These are phyloP conservation scores for Artibeus lituratus DNA, from an alignment of 2,797 vertebrate species.

Conservation along the genomic window DNA sequence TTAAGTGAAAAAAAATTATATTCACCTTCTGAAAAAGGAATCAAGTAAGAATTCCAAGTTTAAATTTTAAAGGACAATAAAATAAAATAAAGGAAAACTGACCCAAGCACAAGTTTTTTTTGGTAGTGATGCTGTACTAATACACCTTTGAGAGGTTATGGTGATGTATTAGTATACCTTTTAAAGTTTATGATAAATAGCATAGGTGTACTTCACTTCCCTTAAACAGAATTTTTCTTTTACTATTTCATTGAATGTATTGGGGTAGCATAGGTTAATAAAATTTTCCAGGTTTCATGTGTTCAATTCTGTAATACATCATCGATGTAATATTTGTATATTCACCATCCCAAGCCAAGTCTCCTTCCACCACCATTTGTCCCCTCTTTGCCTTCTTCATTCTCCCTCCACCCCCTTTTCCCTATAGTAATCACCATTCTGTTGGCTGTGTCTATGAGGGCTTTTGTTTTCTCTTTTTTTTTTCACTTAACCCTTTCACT, in stretches of 20 bases:
- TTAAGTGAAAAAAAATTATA: conserved; percentile 19
- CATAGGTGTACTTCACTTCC: neutral
- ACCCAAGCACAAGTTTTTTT: neutral
- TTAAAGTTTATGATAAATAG: neutral
- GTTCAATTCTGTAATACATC: neutral
- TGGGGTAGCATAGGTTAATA: neutral
- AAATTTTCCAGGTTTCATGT: neutral
- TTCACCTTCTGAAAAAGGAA: neutral
- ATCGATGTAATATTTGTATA: neutral
- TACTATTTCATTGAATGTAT: neutral
- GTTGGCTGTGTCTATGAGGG: neutral
- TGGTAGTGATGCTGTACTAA: neutral
- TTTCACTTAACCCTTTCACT: neutral
- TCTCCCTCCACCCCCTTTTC: neutral
- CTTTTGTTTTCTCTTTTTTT: neutral
- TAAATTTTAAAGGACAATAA: conserved; percentile 19
- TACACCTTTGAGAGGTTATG: neutral
- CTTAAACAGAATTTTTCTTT: neutral
- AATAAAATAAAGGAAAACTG: neutral
- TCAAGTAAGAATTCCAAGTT: neutral
- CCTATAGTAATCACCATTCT: neutral
- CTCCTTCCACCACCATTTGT: neutral
- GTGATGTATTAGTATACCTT: neutral
- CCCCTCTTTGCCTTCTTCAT: no score
- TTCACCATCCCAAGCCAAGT: neutral